A percentile compares a stretch with the other conserved stretches of the same genome.
Conservation (phyloP, 1,140 invertebrate species). For the Daktulosphaira vitifoliae region DNA sequence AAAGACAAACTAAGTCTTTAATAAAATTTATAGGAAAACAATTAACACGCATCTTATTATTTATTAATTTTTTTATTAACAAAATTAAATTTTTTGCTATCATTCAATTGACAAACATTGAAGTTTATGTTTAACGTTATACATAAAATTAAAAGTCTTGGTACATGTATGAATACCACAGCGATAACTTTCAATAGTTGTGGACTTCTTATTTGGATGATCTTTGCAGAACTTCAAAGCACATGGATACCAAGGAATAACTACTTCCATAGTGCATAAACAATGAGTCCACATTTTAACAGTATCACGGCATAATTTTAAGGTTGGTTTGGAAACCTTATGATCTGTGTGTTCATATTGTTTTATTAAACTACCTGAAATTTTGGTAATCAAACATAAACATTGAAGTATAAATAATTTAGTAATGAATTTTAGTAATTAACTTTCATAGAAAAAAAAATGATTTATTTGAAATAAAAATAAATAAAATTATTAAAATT, state of each 20-base stretch:
- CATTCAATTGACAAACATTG: conserved; percentile 82
- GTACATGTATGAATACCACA: conserved; percentile 93
- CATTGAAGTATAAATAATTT: too few relatives aligned
- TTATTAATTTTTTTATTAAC: too few relatives aligned
- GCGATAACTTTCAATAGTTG: conserved; percentile 44
- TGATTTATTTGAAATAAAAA: too few relatives aligned
- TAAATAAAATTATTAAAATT: too few relatives aligned
- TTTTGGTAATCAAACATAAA: too few relatives aligned
- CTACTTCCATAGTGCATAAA: conserved; percentile 70
- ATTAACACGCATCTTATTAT: too few relatives aligned
- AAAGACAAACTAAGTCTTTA: too few relatives aligned
- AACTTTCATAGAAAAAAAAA: too few relatives aligned
- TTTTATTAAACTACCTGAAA: too few relatives aligned
- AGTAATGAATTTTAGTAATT: too few relatives aligned
- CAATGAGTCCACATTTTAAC: conserved; percentile 61
- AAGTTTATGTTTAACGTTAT: conserved; percentile 71
- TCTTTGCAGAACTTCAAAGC: conserved; percentile 88
- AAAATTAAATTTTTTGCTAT: too few relatives aligned
- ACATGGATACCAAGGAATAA: conserved; percentile 83
- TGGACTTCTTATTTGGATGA: conserved; percentile 43
- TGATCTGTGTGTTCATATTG: conserved; percentile 17
- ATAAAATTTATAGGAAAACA: too few relatives aligned
- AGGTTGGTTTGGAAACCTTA: conserved; percentile 11
- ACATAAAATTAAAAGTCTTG: conserved; percentile 77
- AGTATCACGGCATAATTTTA: conserved; percentile 51